Conservation (phyloP, 2,113 vertebrate genomes). For the Cepphus grylle region DNA sequence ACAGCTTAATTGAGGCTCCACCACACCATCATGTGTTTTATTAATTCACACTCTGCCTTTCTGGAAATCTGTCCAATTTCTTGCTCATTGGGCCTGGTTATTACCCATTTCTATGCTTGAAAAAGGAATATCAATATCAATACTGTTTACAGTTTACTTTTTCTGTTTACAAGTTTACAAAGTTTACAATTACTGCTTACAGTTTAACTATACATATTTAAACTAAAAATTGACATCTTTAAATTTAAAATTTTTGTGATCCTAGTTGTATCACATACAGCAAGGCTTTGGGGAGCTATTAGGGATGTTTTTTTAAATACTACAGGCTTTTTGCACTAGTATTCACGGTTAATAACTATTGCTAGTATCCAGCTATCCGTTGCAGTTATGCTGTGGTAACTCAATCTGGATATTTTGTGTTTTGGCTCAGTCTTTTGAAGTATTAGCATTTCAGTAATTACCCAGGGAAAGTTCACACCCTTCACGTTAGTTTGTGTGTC, state of each 20-base stretch:
- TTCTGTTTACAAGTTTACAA: too few relatives aligned
- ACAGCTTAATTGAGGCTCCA: not conserved
- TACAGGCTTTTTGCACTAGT: not conserved
- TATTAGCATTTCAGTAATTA: not conserved
- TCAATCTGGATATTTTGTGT: not conserved
- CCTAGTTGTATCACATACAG: too few relatives aligned
- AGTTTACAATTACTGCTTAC: not conserved
- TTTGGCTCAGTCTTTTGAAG: not conserved
- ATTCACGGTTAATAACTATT: not conserved
- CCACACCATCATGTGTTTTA: not conserved
- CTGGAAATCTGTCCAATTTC: not conserved
- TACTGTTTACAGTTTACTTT: not conserved
- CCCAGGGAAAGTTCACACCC: not conserved
- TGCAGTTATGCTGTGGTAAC: not conserved
- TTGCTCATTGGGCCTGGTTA: not conserved
- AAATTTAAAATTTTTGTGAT: not conserved
- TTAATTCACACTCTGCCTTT: slow-evolving; percentile 4
- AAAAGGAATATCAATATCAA: not conserved
- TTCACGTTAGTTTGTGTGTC: not conserved
- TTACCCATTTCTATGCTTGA: not conserved
- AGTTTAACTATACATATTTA: not conserved
- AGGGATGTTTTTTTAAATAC: not conserved
- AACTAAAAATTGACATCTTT: not conserved
- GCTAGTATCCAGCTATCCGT: not conserved
- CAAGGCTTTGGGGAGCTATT: not conserved